Conservation (phyloP, 2,888 invertebrate genomes). For the Polia nebulosa region DNA sequence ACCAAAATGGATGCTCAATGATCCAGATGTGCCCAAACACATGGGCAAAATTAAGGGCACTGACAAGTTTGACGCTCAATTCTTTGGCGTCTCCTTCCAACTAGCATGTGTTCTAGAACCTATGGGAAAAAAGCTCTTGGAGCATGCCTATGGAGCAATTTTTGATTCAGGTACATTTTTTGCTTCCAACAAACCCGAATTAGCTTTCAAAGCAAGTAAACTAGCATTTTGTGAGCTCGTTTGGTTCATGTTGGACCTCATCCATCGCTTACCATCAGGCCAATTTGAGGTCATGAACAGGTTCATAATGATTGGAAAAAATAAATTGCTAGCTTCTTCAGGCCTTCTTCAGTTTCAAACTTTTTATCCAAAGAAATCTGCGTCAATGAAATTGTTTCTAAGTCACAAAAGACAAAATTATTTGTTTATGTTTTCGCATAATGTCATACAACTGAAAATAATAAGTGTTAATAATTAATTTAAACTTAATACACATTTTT, state of each 20-base stretch:
- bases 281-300: no score
- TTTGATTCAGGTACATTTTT: conserved; percentile 91
- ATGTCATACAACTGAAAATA: not conserved
- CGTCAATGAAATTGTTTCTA: no score
- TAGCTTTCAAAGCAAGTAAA: no score
- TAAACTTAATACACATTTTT: not conserved
- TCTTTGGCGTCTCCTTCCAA: conserved; percentile 92
- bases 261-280: no score
- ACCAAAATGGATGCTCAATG: conserved; percentile 92
- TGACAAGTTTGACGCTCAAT: conserved; percentile 93
- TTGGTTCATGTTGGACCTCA: no score
- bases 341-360: no score
- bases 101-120: conserved; percentile 93
- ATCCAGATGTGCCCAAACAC: conserved; percentile 92
- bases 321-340: no score
- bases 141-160: conserved; percentile 93
- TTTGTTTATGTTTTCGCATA: not conserved
- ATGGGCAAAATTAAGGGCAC: conserved; percentile 92
- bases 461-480: no score
- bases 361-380: no score
- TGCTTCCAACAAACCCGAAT: not conserved
- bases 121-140: conserved; percentile 93
- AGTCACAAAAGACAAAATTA: no score
- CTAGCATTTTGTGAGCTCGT: no score
- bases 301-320: no score